A percentile compares a stretch with the other conserved stretches of the same genome.
These are phyloP conservation scores for Apamea monoglypha DNA, from an alignment of 2,888 invertebrate genomes.

Conservation along the genomic window DNA sequence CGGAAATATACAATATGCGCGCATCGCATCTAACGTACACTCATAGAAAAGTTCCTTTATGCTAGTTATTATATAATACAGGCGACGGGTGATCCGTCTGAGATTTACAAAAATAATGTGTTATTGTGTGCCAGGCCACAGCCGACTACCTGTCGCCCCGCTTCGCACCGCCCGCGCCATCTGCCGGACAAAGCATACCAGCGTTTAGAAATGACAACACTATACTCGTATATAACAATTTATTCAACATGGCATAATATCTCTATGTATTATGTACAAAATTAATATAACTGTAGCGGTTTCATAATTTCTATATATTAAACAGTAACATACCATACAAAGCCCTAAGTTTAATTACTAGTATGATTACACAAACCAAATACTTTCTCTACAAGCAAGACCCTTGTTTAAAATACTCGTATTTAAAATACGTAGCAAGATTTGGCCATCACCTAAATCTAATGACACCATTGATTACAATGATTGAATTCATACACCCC, in stretches of 20 bases:
- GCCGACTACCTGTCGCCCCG: conserved; percentile 83
- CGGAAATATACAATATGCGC: conserved; percentile 83
- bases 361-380: conserved; percentile 46
- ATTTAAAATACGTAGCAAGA: conserved; percentile 7
- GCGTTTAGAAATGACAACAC: conserved; percentile 63
- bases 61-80: conserved; percentile 75
- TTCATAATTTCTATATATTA: conserved; percentile 43
- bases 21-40: conserved; percentile 69
- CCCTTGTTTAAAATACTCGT: conserved; percentile 6
- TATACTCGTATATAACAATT: conserved; percentile 52
- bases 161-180: conserved; percentile 75
- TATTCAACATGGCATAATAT: conserved; percentile 58
- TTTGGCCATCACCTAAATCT: conserved; percentile 32
- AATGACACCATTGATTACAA: conserved; percentile 20
- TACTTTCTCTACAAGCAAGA: conserved; percentile 12
- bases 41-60: conserved; percentile 75
- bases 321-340: conserved; percentile 29
- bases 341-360: conserved; percentile 28
- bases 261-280: conserved; percentile 47
- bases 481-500: conserved; percentile 45
- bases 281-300: conserved; percentile 14
- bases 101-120: conserved; percentile 85
- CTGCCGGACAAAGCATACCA: conserved; percentile 74
- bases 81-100: conserved; percentile 75
- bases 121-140: conserved; percentile 62